These are phyloP conservation scores for Cromileptes altivelis DNA, from an alignment of 2,113 vertebrate species.

Conservation along the genomic window DNA sequence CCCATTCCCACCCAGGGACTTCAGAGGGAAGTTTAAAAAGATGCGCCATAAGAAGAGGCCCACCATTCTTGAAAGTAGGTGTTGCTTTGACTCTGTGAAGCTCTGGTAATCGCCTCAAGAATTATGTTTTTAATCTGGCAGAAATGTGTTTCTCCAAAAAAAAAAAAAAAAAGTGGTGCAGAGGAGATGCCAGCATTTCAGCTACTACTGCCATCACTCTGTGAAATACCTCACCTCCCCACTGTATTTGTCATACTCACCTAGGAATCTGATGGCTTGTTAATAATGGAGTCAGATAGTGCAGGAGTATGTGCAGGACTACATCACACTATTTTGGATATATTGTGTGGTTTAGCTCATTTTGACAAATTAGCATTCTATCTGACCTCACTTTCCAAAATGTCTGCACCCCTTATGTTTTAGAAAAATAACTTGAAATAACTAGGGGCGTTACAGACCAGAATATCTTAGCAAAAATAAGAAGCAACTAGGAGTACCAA, in stretches of 20 bases:
- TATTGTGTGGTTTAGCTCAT: slow-evolving; percentile 1
- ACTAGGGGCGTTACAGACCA: not conserved
- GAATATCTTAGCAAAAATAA: not conserved
- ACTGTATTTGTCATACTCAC: slow-evolving; percentile 48
- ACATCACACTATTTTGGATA: not conserved
- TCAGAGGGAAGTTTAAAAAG: slow-evolving; percentile 89
- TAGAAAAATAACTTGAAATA: not conserved
- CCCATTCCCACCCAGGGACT: slow-evolving; percentile 81
- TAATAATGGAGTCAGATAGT: slow-evolving; percentile 48
- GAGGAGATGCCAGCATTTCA: slow-evolving; percentile 8
- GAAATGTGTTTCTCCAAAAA: slow-evolving; percentile 6
- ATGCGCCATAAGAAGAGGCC: slow-evolving; percentile 92
- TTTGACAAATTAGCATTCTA: not conserved
- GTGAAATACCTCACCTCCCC: slow-evolving; percentile 70
- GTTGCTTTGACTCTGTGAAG: slow-evolving; percentile 9
- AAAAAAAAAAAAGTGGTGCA: slow-evolving; percentile 1
- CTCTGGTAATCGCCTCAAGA: not conserved
- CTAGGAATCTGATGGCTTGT: slow-evolving; percentile 49
- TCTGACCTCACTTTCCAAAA: not conserved
- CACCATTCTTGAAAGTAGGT: slow-evolving; percentile 95
- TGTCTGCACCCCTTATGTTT: not conserved
- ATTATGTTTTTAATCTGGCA: slow-evolving; percentile 4
- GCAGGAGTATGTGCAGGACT: not conserved
- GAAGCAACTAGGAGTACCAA: slow-evolving; percentile 10
- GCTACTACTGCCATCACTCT: slow-evolving; percentile 44